Conservation (phyloP, 2,797 vertebrate species). For the Coranthus polyacanthus region DNA sequence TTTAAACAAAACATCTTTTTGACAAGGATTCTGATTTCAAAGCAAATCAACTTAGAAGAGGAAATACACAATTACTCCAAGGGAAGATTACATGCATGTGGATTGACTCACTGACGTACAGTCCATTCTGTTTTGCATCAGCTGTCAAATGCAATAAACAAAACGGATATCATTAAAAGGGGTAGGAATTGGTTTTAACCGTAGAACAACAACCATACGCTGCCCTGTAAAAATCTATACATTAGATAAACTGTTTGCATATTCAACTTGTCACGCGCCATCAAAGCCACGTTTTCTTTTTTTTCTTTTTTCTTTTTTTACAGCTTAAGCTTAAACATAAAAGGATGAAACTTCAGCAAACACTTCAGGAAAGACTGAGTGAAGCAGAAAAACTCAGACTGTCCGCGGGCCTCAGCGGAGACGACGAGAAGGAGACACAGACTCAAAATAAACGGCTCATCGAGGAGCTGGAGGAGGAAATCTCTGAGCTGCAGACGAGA, state of each 20-base stretch:
- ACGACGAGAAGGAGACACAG: slow-evolving; percentile 2
- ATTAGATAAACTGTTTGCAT: too few species aligned
- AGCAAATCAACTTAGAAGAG: neutral
- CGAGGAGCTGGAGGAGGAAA: slow-evolving; percentile 61
- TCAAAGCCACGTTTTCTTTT: neutral
- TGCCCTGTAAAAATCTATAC: neutral
- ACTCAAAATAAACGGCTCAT: slow-evolving; percentile 24
- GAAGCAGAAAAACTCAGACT: slow-evolving; percentile 36
- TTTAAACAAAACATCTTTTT: too few species aligned
- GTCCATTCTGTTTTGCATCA: slow-evolving; percentile 3
- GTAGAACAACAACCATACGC: neutral
- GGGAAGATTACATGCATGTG: neutral
- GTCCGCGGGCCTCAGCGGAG: neutral
- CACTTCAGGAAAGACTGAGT: slow-evolving; percentile 47
- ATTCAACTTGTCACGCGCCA: too few species aligned
- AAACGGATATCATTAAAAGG: neutral
- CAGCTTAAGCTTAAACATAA: slow-evolving; percentile 62
- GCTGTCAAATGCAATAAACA: neutral
- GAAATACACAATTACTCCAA: neutral
- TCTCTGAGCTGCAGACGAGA: slow-evolving; percentile 55
- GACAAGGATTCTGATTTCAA: too few species aligned
- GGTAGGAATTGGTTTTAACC: too few species aligned
- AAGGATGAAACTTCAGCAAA: slow-evolving; percentile 48
- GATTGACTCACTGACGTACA: neutral
- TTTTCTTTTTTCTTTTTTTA: neutral